phyloP scores from a whole-genome alignment of 2,797 vertebrate species.

The Menidia menidia region DNA sequence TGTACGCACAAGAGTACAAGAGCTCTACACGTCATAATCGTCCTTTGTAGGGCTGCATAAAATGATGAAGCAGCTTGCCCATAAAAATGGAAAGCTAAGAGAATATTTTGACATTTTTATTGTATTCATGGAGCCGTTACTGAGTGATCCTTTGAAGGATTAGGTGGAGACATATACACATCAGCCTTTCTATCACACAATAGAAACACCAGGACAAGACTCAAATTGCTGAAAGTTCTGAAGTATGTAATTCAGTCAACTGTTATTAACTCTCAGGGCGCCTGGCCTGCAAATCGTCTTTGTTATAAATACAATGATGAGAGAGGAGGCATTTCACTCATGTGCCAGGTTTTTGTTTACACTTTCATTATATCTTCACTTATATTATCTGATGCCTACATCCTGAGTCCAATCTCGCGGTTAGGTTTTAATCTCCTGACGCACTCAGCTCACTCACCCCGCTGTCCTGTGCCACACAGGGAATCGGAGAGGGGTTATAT shows the following conservation, averaged over 20 bases:
- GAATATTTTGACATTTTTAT: slow-evolving; percentile 42
- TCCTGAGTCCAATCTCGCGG: slow-evolving; percentile 87
- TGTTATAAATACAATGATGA: slow-evolving; percentile 78
- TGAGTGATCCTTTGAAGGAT: slow-evolving; percentile 29
- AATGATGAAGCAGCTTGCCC: slow-evolving; percentile 47
- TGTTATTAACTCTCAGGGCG: slow-evolving; percentile 82
- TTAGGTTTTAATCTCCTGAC: slow-evolving; percentile 87
- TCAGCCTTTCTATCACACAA: slow-evolving; percentile 15
- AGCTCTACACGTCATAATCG: slow-evolving; percentile 60
- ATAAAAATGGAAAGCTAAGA: slow-evolving; percentile 19
- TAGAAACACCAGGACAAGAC: slow-evolving; percentile 39
- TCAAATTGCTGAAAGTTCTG: slow-evolving; percentile 70
- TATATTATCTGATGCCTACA: slow-evolving; percentile 87
- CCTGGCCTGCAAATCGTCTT: slow-evolving; percentile 62
- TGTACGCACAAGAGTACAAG: slow-evolving; percentile 47
- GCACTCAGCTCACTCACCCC: slow-evolving; percentile 77
- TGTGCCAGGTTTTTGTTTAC: slow-evolving; percentile 90
- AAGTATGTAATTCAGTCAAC: slow-evolving; percentile 81
- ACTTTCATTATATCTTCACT: slow-evolving; percentile 88
- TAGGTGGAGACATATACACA: slow-evolving; percentile 24
- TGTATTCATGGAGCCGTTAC: slow-evolving; percentile 20
- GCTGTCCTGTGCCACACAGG: slow-evolving; percentile 81
- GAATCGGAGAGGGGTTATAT: slow-evolving; percentile 92
- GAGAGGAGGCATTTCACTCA: slow-evolving; percentile 77
- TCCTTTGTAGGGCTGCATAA: slow-evolving; percentile 30